phyloP scores from a whole-genome alignment of 2,888 invertebrate genomes.

The Plagodis dolabraria region DNA sequence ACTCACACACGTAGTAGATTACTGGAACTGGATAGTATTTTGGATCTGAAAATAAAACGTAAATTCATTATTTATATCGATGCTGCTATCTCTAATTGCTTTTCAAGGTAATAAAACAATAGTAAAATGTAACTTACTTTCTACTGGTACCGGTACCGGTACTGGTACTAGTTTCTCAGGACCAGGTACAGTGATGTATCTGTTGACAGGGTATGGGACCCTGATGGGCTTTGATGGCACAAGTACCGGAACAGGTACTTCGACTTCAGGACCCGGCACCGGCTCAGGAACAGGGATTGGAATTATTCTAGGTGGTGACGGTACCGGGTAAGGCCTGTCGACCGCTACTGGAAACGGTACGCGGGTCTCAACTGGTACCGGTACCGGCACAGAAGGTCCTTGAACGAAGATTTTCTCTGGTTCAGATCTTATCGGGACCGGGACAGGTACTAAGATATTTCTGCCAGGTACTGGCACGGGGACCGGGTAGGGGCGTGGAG shows the following conservation, averaged over 20 bases:
- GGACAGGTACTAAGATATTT: conserved; percentile 50
- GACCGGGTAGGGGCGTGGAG: conserved; percentile 68
- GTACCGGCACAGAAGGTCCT: conserved; percentile 53
- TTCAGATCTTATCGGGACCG: conserved; percentile 57
- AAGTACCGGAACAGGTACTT: conserved; percentile 53
- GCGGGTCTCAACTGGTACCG: conserved; percentile 56
- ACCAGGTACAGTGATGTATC: conserved; percentile 61
- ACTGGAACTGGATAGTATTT: conserved; percentile 58
- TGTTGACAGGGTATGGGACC: conserved; percentile 57
- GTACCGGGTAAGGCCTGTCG: conserved; percentile 58
- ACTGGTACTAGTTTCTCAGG: conserved; percentile 56
- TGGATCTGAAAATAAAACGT: conserved; percentile 49
- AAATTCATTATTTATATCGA: neutral
- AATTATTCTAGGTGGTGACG: conserved; percentile 49
- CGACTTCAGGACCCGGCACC: conserved; percentile 45
- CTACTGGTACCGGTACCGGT: conserved; percentile 51
- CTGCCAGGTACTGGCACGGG: conserved; percentile 68
- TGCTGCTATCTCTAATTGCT: too few species aligned
- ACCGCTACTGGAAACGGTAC: conserved; percentile 50
- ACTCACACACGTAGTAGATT: conserved; percentile 67
- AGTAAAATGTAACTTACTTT: conserved; percentile 11
- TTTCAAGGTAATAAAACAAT: neutral
- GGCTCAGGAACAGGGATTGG: conserved; percentile 47
- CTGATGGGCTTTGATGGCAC: conserved; percentile 56
- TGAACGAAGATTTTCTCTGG: conserved; percentile 55